Conservation (phyloP, 2,113 vertebrate species). For the Perca fluviatilis region DNA sequence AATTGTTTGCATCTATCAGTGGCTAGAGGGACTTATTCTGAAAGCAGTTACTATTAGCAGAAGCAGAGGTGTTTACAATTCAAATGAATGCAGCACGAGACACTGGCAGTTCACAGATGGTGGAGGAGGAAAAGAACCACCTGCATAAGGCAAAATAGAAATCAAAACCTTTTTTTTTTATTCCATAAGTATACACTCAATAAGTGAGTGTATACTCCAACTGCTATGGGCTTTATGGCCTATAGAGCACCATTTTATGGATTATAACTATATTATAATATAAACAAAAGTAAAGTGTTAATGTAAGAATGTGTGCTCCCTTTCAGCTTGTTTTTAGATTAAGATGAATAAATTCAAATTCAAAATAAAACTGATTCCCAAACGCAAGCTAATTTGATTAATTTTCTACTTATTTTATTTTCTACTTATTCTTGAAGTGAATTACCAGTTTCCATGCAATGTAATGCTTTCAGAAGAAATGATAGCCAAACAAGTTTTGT, state of each 20-base stretch:
- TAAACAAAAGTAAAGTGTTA: conserved; percentile 18
- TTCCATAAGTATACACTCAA: conserved; percentile 34
- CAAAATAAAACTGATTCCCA: background rate
- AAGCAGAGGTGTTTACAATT: conserved; percentile 45
- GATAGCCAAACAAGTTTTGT: background rate
- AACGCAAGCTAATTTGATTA: background rate
- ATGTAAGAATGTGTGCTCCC: background rate
- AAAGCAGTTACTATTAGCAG: conserved; percentile 25
- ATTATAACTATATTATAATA: conserved; percentile 20
- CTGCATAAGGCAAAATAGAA: conserved; percentile 21
- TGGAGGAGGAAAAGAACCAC: conserved; percentile 37
- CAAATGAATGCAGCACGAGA: conserved; percentile 42
- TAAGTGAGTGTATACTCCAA: conserved; percentile 28
- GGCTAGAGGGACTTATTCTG: conserved; percentile 11
- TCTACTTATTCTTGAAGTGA: background rate
- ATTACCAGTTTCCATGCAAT: background rate
- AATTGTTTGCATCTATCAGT: conserved; percentile 44
- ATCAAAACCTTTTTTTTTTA: conserved; percentile 4
- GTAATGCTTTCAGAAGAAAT: background rate
- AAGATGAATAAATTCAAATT: background rate
- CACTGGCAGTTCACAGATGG: conserved; percentile 39
- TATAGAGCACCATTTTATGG: conserved; percentile 16
- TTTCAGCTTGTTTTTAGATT: conserved; percentile 5
- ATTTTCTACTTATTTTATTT: background rate
- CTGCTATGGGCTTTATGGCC: background rate